Percentiles rank a stretch among this genome's conserved stretches.
These are phyloP conservation scores for Hemaris fuciformis DNA, from an alignment of 2,888 invertebrate species.

Conservation along the genomic window DNA sequence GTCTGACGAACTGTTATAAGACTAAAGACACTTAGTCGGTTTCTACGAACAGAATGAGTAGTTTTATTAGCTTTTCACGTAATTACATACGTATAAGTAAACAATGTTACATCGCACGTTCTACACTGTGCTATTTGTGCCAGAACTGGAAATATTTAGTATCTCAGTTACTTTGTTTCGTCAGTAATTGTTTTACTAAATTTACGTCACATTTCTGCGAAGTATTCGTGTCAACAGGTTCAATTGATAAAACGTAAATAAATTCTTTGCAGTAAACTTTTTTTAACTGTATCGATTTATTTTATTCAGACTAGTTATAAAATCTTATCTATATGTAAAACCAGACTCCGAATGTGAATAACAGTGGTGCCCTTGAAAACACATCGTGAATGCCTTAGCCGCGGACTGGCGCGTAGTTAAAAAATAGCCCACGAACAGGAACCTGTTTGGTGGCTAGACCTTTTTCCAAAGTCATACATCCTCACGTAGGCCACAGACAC, in stretches of 20 bases:
- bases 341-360: neutral
- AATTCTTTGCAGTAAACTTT: too few relatives aligned
- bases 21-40: neutral
- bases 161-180: neutral
- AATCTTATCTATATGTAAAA: neutral
- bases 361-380: neutral
- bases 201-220: too few relatives aligned
- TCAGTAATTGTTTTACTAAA: too few relatives aligned
- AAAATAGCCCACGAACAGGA: neutral
- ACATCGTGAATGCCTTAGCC: neutral
- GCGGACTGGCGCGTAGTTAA: neutral
- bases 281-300: too few relatives aligned
- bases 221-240: too few relatives aligned
- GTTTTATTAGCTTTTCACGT: conserved; percentile 1
- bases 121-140: neutral
- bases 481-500: neutral
- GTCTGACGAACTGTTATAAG: conserved; percentile 7
- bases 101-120: neutral
- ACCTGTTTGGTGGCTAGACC: neutral
- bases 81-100: neutral
- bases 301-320: too few relatives aligned
- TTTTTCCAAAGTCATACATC: neutral
- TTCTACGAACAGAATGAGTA: conserved; percentile 1
- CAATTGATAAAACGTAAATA: too few relatives aligned
- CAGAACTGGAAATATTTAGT: neutral